Conservation (phyloP, 2,888 invertebrate genomes). For the Plebejus melissa region DNA sequence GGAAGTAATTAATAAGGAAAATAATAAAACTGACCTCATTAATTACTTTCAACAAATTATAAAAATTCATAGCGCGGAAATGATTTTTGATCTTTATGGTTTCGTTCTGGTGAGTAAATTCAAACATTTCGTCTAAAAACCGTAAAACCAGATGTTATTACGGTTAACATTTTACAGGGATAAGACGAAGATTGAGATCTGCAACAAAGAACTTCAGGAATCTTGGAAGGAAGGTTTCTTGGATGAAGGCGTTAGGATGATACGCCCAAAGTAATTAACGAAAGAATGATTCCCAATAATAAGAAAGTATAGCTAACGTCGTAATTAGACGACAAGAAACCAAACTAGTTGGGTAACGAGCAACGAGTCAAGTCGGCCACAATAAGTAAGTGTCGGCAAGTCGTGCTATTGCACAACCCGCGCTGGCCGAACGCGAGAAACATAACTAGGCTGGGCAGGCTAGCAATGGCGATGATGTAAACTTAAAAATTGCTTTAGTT, state of each 20-base stretch:
- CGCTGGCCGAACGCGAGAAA: slow-evolving; percentile 76
- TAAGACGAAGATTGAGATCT: not conserved
- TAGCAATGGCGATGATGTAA: slow-evolving; percentile 70
- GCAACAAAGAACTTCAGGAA: not conserved
- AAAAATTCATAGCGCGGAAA: slow-evolving; percentile 15
- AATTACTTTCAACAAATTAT: slow-evolving; percentile 9
- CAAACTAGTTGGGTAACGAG: slow-evolving; percentile 70
- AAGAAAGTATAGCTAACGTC: slow-evolving; percentile 48
- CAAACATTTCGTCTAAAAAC: not conserved
- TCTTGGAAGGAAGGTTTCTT: not conserved
- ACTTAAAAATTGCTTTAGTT: slow-evolving; percentile 77
- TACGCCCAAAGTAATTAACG: slow-evolving; percentile 9
- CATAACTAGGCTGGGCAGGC: slow-evolving; percentile 71
- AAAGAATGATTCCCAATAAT: slow-evolving; percentile 23
- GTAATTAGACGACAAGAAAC: slow-evolving; percentile 72
- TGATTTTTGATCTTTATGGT: slow-evolving; percentile 3
- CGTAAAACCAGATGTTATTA: not conserved
- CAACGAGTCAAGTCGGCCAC: slow-evolving; percentile 67
- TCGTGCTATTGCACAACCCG: slow-evolving; percentile 69
- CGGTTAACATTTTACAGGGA: not conserved
- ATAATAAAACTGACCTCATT: slow-evolving; percentile 1
- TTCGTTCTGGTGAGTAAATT: slow-evolving; percentile 2
- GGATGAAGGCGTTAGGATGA: not conserved
- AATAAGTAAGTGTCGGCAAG: slow-evolving; percentile 75
- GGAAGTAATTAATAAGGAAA: not conserved